Evolutionary conservation across 2,113 vertebrate species (phyloP), one percentile per base, ranked within the genome.

Genomic region (Sylvia atricapilla): DNA sequence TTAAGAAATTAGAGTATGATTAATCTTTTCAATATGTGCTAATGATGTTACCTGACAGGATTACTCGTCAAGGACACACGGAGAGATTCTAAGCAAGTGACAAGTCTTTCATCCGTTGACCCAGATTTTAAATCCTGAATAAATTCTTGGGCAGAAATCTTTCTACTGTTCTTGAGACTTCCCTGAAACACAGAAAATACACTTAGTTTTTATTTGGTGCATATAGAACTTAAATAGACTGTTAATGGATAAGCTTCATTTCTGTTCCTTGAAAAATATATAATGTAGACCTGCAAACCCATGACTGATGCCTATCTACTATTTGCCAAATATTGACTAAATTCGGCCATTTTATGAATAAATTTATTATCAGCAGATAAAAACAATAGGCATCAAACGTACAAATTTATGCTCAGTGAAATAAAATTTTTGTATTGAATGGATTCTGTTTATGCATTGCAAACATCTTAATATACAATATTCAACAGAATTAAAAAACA

Each of bases 21-120:
- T 94, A 87, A 91, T 89, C 68, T 92, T 74, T 79, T 44, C 35
- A 96, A 58, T 46, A 91, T 52, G 52, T 53, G 58, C 69, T 93
- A 56, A 87, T 73, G 30, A 74, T 44, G 17, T 53, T 99, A 99
- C 99, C 99, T 99, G 98, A 99, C 99, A 95, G 99, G 99, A 95
- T 99, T 99, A 97, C 99, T 99, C 95, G 99, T 99, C 90, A 99
- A 98, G 76, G 99, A 99, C 33, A 99, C 99, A 5, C 99, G 98
- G 52, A 99, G 98, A 55, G 99, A 99, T 94, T 99, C 99, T 73
- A 99, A 96, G 96, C 98, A 99, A 69, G 97, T 98, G 95, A 99
- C 97, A 60, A 99, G 98, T 81, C 99, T 99, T 97, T 99, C 99
- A 72, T 99, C 99, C 46, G 97, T 98, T 92, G 97, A 97, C 47